phyloP scores from a whole-genome alignment of 92 coral and sea anemone genomes.

The Porites lobata region DNA sequence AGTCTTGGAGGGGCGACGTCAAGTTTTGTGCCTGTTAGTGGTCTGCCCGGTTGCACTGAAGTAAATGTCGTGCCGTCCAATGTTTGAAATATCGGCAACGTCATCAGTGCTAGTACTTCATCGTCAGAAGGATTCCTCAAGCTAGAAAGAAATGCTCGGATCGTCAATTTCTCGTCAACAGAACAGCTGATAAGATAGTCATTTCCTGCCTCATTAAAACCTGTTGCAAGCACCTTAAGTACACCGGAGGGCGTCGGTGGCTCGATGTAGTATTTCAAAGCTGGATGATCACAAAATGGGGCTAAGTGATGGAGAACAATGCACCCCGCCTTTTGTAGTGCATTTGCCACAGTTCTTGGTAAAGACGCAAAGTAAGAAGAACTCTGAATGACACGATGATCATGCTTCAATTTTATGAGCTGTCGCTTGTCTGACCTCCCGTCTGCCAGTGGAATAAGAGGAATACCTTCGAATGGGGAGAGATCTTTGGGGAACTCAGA shows the following conservation, averaged over 20 bases:
- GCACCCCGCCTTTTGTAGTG: slow-evolving; percentile 88
- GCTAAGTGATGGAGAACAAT: slow-evolving; percentile 85
- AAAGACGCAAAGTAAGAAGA: slow-evolving; percentile 90
- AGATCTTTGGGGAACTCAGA: slow-evolving; percentile 89
- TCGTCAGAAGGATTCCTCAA: slow-evolving; percentile 91
- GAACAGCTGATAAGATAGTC: slow-evolving; percentile 50
- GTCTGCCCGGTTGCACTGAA: slow-evolving; percentile 74
- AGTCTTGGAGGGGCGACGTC: slow-evolving; percentile 91
- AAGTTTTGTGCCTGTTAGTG: slow-evolving; percentile 71
- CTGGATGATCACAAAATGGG: slow-evolving; percentile 89
- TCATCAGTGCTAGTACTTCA: slow-evolving; percentile 84
- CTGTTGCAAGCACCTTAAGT: slow-evolving; percentile 73
- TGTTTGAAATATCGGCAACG: slow-evolving; percentile 90
- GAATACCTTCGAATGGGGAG: slow-evolving; percentile 81
- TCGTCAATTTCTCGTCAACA: slow-evolving; percentile 80
- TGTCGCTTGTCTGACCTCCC: slow-evolving; percentile 66
- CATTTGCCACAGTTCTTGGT: slow-evolving; percentile 78
- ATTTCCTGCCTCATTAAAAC: slow-evolving; percentile 65
- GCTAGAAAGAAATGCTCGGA: slow-evolving; percentile 86
- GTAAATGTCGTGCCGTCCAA: slow-evolving; percentile 85
- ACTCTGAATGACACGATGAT: slow-evolving; percentile 80
- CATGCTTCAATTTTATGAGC: slow-evolving; percentile 77
- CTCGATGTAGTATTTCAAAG: slow-evolving; percentile 82
- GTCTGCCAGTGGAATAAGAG: slow-evolving; percentile 76
- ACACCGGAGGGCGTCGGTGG: slow-evolving; percentile 97